Evolutionary conservation across 30 jellyfish, hydroid and myxozoan species (phyloP), one percentile per base, ranked within the genome.

Genomic region (Hydractinia echinata): DNA sequence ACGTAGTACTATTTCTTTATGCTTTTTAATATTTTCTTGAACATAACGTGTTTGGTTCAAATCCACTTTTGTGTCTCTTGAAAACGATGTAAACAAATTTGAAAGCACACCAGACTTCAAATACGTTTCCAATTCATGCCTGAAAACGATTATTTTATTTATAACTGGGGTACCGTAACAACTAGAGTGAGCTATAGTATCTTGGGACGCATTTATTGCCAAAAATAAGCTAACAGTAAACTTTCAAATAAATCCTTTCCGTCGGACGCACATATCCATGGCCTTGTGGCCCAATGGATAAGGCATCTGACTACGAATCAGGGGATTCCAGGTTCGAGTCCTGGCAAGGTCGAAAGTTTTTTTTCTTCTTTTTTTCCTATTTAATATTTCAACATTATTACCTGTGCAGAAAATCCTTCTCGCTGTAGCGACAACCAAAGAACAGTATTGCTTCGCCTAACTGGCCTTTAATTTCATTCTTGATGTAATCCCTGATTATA

Each of bases 381-480:
- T 30, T 30, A 0, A 30, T 30, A 6, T 1, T 7, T 3, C 19
- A 61, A 67, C 13, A 8, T 39, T 19, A 85, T 55, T 51, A 92
- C 99, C 84, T 72, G 94, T 80, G 83, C 15, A 93, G 67, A 54
- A 82, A 93, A 81, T 93, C 99, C 49, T 89, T 88, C 13, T 93
- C 94, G 78, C 81, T 70, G 82, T 93, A 92, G 15, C 99, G 89
- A 61, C 99, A 93, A 5, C 99, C 99, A 76, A 15, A 93, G 55
- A 93, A 87, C 66, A 93, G 79, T 48, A 67, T 44, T 77, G 80
- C 76, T 72, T 62, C 79, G 4, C 99, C 99, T 44, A 81, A 78
- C 15, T 81, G 70, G 52, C 39, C 50, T 1, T 68, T 51, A 11
- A 72, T 21, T 53, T 61, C 66, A 8, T 54, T 13, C 67, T 53